Percentiles rank a stretch among this genome's conserved stretches.
These are phyloP conservation scores for Clarias macrocephalus DNA, from an alignment of 2,113 vertebrate genomes.

Conservation along the genomic window DNA sequence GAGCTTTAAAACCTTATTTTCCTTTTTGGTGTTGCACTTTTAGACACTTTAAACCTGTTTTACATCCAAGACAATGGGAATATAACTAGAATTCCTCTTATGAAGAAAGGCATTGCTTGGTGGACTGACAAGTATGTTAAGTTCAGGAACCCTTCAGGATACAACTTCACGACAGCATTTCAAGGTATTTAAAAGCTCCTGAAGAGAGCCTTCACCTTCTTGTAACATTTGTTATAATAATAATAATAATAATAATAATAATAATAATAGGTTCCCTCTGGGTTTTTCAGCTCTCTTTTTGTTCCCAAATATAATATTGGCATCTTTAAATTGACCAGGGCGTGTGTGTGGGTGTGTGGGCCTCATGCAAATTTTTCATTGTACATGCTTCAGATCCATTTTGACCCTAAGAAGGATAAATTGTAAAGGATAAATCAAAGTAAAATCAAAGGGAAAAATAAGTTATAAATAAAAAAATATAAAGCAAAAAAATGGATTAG, in stretches of 20 bases:
- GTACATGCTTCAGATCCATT: background rate
- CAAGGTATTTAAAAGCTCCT: slow-evolving; percentile 74
- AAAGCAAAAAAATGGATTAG: background rate
- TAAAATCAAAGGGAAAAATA: background rate
- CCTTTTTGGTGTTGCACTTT: background rate
- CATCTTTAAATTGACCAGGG: background rate
- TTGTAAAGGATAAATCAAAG: background rate
- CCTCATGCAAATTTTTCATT: background rate
- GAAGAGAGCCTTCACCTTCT: background rate
- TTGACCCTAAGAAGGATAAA: background rate
- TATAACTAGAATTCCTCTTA: slow-evolving; percentile 70
- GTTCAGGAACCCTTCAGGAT: slow-evolving; percentile 90
- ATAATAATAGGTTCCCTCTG: background rate
- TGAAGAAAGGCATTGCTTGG: slow-evolving; percentile 94
- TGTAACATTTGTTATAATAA: too few species aligned
- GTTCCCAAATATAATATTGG: background rate
- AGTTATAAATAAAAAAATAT: background rate
- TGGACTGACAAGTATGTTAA: slow-evolving; percentile 99
- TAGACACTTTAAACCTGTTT: slow-evolving; percentile 87
- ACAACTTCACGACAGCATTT: slow-evolving; percentile 78
- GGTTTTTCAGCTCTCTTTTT: background rate
- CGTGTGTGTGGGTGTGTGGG: background rate
- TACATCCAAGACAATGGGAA: slow-evolving; percentile 74
- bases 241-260: background rate
- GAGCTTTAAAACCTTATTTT: background rate